Percentiles rank a stretch among this genome's conserved stretches.
Evolutionary conservation across 2,113 vertebrate genomes (phyloP).

Genomic region (Marmota flaviventris): DNA sequence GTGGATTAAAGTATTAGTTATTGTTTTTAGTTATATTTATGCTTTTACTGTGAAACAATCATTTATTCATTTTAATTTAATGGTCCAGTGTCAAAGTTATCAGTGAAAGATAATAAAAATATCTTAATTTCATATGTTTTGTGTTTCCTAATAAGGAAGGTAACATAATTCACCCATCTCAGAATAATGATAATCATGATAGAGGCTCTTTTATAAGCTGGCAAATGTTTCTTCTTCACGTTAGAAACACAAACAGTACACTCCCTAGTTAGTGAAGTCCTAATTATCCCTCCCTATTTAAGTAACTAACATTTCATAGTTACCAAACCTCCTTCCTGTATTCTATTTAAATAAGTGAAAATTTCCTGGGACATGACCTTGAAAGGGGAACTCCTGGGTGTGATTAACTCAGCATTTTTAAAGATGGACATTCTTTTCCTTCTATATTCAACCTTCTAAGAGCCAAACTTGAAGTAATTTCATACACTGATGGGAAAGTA

Average conservation of each 20-base stretch:
- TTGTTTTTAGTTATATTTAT: constrained; percentile 3
- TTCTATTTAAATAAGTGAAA: constrained; percentile 33
- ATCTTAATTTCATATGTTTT: not conserved
- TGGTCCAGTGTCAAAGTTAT: constrained; percentile 39
- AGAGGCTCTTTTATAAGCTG: constrained; percentile 16
- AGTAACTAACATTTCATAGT: constrained; percentile 12
- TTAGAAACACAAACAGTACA: constrained; percentile 29
- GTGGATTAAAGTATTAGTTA: constrained; percentile 37
- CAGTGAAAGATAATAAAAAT: constrained; percentile 40
- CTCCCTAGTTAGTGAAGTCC: not conserved
- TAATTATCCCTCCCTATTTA: not conserved
- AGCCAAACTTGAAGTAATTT: constrained; percentile 73
- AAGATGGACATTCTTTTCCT: constrained; percentile 52
- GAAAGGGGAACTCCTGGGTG: not conserved
- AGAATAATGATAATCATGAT: not conserved
- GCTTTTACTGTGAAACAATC: constrained; percentile 30
- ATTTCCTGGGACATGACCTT: constrained; percentile 26
- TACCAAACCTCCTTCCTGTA: not conserved
- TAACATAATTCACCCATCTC: not conserved
- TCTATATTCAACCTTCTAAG: constrained; percentile 51
- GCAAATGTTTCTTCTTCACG: not conserved
- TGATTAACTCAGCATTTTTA: constrained; percentile 65
- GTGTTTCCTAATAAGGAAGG: not conserved
- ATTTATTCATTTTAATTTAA: constrained; percentile 27
- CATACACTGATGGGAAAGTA: constrained; percentile 71